phyloP scores from a whole-genome alignment of 1,140 invertebrate genomes.

The Yoshiicerus persimilis region DNA sequence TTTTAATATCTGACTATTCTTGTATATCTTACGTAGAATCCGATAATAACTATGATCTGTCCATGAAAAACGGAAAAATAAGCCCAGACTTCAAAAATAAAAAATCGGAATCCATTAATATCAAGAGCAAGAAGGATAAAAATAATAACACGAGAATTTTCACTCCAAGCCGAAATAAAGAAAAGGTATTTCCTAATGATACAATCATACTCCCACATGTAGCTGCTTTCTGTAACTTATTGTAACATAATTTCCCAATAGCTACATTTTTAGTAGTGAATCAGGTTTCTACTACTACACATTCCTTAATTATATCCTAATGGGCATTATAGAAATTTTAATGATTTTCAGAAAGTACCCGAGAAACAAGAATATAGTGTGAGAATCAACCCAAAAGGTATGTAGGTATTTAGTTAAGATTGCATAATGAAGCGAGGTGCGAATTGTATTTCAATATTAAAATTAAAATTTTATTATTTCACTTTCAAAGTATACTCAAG shows the following conservation, averaged over 20 bases:
- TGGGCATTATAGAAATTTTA: not conserved
- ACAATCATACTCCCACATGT: no score
- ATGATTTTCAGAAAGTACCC: not conserved
- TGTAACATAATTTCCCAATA: no score
- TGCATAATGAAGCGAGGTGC: no score
- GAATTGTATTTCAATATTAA: no score
- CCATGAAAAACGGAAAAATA: not conserved
- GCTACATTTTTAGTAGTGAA: no score
- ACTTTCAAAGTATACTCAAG: not conserved
- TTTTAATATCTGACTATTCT: not conserved
- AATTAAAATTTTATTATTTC: no score
- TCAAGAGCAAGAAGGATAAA: not conserved
- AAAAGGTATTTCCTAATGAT: no score
- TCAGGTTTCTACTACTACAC: no score
- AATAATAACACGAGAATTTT: not conserved
- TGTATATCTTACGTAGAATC: not conserved
- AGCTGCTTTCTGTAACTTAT: no score
- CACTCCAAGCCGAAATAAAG: not conserved
- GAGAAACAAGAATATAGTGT: not conserved
- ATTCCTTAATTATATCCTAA: no score
- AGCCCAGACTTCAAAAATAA: not conserved
- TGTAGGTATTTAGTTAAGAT: no score
- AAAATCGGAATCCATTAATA: not conserved
- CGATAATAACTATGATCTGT: not conserved
- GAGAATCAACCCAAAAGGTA: not conserved